phyloP scores from a whole-genome alignment of 2,888 invertebrate genomes.

The Muscina levida region DNA sequence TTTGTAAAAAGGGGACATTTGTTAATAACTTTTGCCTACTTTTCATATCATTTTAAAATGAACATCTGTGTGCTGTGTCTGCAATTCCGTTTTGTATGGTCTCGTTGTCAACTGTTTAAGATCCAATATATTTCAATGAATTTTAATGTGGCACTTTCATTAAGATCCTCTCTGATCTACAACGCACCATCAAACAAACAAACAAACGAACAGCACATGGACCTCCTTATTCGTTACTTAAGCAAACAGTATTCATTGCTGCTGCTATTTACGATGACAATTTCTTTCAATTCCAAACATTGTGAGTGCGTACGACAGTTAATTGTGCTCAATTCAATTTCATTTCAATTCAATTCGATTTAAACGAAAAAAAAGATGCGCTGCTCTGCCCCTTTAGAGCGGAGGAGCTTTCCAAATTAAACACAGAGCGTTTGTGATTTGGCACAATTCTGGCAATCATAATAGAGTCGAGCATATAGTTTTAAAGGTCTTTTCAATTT shows the following conservation, averaged over 20 bases:
- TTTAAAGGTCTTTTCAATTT: constrained; percentile 77
- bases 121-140: constrained; percentile 48
- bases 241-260: neutral
- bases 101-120: constrained; percentile 24
- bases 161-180: constrained; percentile 34
- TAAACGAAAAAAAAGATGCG: neutral
- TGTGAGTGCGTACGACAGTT: constrained; percentile 4
- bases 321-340: constrained; percentile 33
- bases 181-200: no score
- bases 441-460: constrained; percentile 49
- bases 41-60: neutral
- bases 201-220: no score
- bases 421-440: constrained; percentile 15
- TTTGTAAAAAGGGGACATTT: neutral
- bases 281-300: constrained; percentile 12
- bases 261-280: neutral
- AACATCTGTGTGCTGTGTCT: constrained; percentile 7
- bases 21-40: neutral
- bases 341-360: neutral
- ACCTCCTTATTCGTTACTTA: neutral
- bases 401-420: neutral
- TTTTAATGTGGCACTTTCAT: constrained; percentile 60
- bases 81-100: neutral
- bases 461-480: constrained; percentile 69
- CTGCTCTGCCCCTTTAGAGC: neutral